Evolutionary conservation across 2,113 vertebrate species (phyloP).

Genomic region (Neopipo cinnamomea): DNA sequence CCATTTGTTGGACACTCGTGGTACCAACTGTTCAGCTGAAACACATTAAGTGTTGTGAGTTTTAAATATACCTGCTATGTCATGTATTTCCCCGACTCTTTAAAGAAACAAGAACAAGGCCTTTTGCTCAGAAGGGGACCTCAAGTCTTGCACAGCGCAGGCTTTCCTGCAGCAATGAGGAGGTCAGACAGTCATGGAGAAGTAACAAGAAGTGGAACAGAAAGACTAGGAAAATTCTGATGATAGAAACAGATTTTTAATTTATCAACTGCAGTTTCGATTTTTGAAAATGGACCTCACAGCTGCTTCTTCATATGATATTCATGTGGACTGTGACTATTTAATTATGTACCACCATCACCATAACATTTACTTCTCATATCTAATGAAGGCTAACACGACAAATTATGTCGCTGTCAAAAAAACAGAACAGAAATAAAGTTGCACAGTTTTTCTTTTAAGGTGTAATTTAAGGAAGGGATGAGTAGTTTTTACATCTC

Average conservation of each 20-base stretch:
- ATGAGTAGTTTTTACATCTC: neutral
- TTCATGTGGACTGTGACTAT: neutral
- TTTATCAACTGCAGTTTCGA: neutral
- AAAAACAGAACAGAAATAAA: neutral
- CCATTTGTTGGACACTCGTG: neutral
- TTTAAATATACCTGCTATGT: neutral
- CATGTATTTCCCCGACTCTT: neutral
- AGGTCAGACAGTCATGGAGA: neutral
- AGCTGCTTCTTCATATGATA: neutral
- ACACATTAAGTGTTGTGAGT: neutral
- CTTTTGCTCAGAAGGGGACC: neutral
- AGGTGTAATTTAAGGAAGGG: neutral
- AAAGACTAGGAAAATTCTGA: neutral
- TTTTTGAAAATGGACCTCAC: neutral
- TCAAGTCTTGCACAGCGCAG: neutral
- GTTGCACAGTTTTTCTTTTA: neutral
- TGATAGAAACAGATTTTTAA: neutral
- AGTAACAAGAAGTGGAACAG: neutral
- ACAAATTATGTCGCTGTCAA: neutral
- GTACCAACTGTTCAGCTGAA: neutral
- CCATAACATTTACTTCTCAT: neutral
- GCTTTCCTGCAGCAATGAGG: neutral
- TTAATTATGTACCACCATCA: neutral
- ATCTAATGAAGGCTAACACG: neutral
- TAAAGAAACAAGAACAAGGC: neutral